A percentile compares a stretch with the other conserved stretches of the same genome.
Conservation (phyloP, 2,888 invertebrate species). For the Callyntrura guangdongensis region DNA sequence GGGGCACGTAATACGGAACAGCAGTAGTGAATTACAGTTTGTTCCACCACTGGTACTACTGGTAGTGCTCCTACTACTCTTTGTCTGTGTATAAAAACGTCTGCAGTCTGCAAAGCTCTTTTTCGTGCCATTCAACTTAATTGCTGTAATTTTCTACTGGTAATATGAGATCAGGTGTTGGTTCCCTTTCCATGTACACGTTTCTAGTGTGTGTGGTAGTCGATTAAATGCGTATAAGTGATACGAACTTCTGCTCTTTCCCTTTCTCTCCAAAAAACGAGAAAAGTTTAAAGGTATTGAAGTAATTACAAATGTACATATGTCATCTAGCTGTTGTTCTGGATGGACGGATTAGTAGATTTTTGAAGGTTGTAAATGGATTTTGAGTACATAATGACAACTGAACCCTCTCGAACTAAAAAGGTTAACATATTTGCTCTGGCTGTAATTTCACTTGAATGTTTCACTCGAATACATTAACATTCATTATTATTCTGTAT, state of each 20-base stretch:
- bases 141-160: slow-evolving; percentile 76
- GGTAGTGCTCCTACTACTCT: no score
- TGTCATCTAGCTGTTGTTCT: slow-evolving; percentile 37
- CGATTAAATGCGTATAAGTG: slow-evolving; percentile 30
- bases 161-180: slow-evolving; percentile 74
- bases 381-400: slow-evolving; percentile 50
- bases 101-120: slow-evolving; percentile 30
- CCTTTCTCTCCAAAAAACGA: background rate
- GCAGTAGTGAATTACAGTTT: slow-evolving; percentile 41
- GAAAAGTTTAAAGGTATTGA: background rate
- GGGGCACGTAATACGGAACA: slow-evolving; percentile 64
- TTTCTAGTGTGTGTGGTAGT: background rate
- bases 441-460: slow-evolving; percentile 22
- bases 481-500: background rate
- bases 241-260: no score
- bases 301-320: slow-evolving; percentile 46
- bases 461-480: slow-evolving; percentile 24
- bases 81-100: background rate
- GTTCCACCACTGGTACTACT: no score
- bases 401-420: background rate
- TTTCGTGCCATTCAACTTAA: slow-evolving; percentile 74
- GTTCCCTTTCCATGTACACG: slow-evolving; percentile 36
- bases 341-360: background rate
- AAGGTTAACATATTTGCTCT: slow-evolving; percentile 23
- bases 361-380: slow-evolving; percentile 19